These are phyloP conservation scores for Drosophila elegans DNA, from an alignment of 1,140 invertebrate genomes.

Conservation along the genomic window DNA sequence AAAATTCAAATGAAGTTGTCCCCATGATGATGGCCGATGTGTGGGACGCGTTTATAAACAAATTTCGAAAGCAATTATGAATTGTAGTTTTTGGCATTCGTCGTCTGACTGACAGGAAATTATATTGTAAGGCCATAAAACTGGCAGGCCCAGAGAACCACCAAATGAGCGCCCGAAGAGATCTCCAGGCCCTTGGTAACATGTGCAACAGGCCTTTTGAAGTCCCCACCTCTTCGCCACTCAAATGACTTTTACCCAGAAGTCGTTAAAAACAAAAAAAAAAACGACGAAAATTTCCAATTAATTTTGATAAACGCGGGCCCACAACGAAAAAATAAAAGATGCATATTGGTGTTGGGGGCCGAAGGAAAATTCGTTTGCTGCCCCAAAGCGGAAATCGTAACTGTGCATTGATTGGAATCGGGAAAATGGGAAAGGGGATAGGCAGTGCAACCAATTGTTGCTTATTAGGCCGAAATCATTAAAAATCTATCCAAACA, in stretches of 20 bases:
- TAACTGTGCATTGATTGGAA: slow-evolving; percentile 64
- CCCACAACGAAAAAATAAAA: slow-evolving; percentile 32
- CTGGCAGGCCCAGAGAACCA: slow-evolving; percentile 54
- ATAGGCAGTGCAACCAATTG: slow-evolving; percentile 57
- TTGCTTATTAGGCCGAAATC: slow-evolving; percentile 78
- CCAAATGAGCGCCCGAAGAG: slow-evolving; percentile 32
- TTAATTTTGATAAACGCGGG: slow-evolving; percentile 81
- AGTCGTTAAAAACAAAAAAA: slow-evolving; percentile 64
- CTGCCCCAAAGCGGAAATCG: slow-evolving; percentile 62
- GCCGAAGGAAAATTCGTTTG: slow-evolving; percentile 33
- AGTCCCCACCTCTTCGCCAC: slow-evolving; percentile 46
- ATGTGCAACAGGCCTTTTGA: slow-evolving; percentile 72
- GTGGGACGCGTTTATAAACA: slow-evolving; percentile 59
- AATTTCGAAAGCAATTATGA: slow-evolving; percentile 79
- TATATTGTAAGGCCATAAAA: slow-evolving; percentile 78
- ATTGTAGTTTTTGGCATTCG: slow-evolving; percentile 66
- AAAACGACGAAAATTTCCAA: slow-evolving; percentile 81
- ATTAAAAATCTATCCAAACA: slow-evolving; percentile 63
- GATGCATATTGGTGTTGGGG: slow-evolving; percentile 20
- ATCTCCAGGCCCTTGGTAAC: slow-evolving; percentile 52
- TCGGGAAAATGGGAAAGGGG: background rate
- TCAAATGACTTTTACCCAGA: slow-evolving; percentile 80
- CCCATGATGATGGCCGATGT: slow-evolving; percentile 13
- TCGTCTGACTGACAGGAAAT: slow-evolving; percentile 70
- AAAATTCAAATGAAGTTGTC: slow-evolving; percentile 82